Evolutionary conservation across 2,888 invertebrate species (phyloP).

Genomic region (Bhutanitis thaidina): DNA sequence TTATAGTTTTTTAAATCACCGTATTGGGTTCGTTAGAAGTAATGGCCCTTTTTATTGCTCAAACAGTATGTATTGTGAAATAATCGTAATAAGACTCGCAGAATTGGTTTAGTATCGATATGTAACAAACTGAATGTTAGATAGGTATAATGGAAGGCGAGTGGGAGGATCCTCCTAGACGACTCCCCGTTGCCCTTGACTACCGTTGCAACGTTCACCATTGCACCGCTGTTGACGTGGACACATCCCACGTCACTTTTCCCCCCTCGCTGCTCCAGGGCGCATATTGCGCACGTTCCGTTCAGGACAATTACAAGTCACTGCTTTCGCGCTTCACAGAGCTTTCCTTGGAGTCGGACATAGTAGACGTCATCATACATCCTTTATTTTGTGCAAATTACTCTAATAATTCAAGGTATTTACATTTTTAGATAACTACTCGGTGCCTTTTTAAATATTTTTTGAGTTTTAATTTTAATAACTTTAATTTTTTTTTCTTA

Average conservation of each 20-base stretch:
- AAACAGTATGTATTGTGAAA: too few species aligned
- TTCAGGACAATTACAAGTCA: not conserved
- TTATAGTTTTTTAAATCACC: too few species aligned
- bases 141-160: not conserved
- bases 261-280: slow-evolving; percentile 1
- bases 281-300: slow-evolving; percentile 16
- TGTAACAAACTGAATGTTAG: not conserved
- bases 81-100: too few species aligned
- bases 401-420: too few species aligned
- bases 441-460: too few species aligned
- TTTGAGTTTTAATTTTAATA: too few species aligned
- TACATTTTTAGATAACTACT: too few species aligned
- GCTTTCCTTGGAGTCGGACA: not conserved
- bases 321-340: slow-evolving; percentile 2
- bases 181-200: slow-evolving; percentile 1
- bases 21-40: too few species aligned
- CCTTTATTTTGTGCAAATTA: too few species aligned
- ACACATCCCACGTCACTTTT: slow-evolving; percentile 10
- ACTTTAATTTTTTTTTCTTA: too few species aligned
- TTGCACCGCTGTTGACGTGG: slow-evolving; percentile 5
- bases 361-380: not conserved
- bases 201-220: slow-evolving; percentile 9
- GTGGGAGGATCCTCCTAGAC: not conserved
- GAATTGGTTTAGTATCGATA: too few species aligned
- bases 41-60: too few species aligned